Base-by-base conservation (phyloP, 2,113 vertebrate genomes). In the Alosa alosa region DNA sequence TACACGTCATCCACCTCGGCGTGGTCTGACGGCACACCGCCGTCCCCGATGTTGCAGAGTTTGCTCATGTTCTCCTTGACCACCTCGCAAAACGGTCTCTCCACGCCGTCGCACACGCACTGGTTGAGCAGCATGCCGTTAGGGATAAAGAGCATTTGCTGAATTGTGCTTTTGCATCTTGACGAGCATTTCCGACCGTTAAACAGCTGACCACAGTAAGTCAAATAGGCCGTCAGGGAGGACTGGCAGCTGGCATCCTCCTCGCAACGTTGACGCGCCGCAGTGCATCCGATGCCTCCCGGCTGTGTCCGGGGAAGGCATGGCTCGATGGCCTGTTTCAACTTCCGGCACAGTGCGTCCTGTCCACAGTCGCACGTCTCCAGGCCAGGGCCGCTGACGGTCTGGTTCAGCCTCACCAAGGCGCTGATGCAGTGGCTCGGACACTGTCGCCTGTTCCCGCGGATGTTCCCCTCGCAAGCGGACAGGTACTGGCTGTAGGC, bases 51-150 rank as follows among this genome's bases (percentile, higher is more conserved):
- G 44, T 90, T 82, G 86, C 96, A 96, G 1, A 96, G 94, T 52
- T 92, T 93, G 57, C 90, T 92, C 95, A 96, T 96, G 93, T 95
- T 96, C 84, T 95, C 94, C 88, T 96, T 96, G 82, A 96, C 95
- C 90, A 95, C 94, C 84, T 96, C 95, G 52, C 96, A 96, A 91
- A 96, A 96, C 1, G 95, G 95, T 82, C 96, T 90, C 93, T 96
- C 95, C 57, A 94, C 92, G 0, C 96, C 95, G 78, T 96, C 95
- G 57, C 95, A 96, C 1, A 95, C 93, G 44, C 95, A 96, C 47
- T 90, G 93, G 91, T 96, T 94, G 0, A 96, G 94, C 87, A 94
- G 88, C 82, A 88, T 52, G 41, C 95, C 96, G 44, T 90, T 92
- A 0, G 95, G 95, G 83, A 95, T 93, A 87, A 93, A 91, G 8